phyloP scores from a whole-genome alignment of 2,113 vertebrate genomes.

The Poecilia latipinna region DNA sequence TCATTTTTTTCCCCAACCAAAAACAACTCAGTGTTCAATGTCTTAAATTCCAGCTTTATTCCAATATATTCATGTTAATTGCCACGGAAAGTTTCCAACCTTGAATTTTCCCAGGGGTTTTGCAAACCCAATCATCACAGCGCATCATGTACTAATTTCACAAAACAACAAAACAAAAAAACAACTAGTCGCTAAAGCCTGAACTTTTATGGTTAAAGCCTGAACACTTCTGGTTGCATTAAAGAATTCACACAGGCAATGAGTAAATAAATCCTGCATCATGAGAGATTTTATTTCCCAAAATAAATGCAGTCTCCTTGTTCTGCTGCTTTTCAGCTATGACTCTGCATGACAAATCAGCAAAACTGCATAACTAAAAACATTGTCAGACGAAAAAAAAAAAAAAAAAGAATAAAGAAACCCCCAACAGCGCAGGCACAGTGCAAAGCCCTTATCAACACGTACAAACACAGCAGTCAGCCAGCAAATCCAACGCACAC shows the following conservation, averaged over 20 bases:
- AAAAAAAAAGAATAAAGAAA: conserved; percentile 2
- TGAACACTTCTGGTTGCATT: not conserved
- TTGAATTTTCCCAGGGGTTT: not conserved
- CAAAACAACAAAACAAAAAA: no score
- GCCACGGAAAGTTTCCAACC: no score
- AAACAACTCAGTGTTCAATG: no score
- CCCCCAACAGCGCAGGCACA: conserved; percentile 23
- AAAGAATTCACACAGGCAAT: not conserved
- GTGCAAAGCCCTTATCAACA: conserved; percentile 71
- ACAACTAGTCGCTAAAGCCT: no score
- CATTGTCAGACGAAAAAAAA: conserved; percentile 2
- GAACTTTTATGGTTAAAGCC: no score
- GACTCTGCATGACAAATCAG: conserved; percentile 2
- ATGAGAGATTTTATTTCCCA: not conserved
- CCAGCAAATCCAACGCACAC: conserved; percentile 50
- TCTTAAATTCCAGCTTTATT: no score
- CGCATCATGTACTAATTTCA: not conserved
- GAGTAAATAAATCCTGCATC: not conserved
- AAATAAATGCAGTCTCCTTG: not conserved
- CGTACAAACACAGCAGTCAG: conserved; percentile 63
- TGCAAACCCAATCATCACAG: not conserved
- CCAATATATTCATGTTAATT: no score
- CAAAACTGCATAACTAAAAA: not conserved
- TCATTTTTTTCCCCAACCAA: no score
- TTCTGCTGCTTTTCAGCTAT: not conserved